A percentile compares a stretch with the other conserved stretches of the same genome.
Evolutionary conservation across 2,113 vertebrate genomes (phyloP).

Genomic region (Cromileptes altivelis): DNA sequence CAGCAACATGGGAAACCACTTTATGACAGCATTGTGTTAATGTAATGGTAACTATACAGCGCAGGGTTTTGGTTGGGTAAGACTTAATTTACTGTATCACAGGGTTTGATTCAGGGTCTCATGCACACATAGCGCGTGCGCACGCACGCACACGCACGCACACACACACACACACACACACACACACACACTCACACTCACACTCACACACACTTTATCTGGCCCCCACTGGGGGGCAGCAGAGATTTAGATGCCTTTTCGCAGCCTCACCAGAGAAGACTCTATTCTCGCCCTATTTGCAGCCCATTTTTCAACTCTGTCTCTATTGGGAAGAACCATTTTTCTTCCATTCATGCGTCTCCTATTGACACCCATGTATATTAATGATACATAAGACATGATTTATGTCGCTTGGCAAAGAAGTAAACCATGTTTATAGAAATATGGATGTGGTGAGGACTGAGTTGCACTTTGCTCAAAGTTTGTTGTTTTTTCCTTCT

Average conservation of each 20-base stretch:
- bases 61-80: background rate
- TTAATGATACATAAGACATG: slow-evolving; percentile 83
- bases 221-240: slow-evolving; percentile 92
- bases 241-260: slow-evolving; percentile 82
- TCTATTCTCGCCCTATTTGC: slow-evolving; percentile 53
- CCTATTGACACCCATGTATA: slow-evolving; percentile 87
- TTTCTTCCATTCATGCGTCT: slow-evolving; percentile 86
- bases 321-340: slow-evolving; percentile 83
- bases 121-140: background rate
- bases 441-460: slow-evolving; percentile 72
- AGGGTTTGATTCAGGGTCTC: slow-evolving; percentile 6
- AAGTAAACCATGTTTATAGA: slow-evolving; percentile 83
- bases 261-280: slow-evolving; percentile 30
- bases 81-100: background rate
- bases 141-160: background rate
- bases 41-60: background rate
- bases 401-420: slow-evolving; percentile 82
- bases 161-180: slow-evolving; percentile 20
- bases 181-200: background rate
- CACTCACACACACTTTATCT: slow-evolving; percentile 1
- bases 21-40: background rate
- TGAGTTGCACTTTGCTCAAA: slow-evolving; percentile 65
- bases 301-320: slow-evolving; percentile 81
- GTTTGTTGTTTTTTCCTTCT: slow-evolving; percentile 43
- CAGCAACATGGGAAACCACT: background rate